Conservation (phyloP, 1,140 invertebrate species). For the Apis dorsata region DNA sequence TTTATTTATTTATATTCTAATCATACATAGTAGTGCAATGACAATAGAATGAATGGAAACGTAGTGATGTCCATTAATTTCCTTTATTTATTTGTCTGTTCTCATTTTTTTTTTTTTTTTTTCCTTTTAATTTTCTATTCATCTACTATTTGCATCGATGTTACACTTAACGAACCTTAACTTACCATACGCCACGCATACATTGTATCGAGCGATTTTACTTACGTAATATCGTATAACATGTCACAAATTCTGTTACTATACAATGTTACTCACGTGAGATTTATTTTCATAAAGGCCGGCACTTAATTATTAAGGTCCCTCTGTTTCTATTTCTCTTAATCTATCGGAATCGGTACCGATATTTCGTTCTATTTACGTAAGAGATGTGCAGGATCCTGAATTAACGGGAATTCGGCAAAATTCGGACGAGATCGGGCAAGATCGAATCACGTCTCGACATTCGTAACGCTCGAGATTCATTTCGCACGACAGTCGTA, state of each 20-base stretch:
- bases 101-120: conserved; percentile 13
- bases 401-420: too few species aligned
- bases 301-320: conserved; percentile 63
- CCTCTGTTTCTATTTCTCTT: conserved; percentile 55
- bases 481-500: too few species aligned
- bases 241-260: too few species aligned
- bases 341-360: not conserved
- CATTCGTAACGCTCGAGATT: too few species aligned
- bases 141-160: conserved; percentile 45
- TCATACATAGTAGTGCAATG: conserved; percentile 61
- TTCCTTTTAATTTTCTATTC: not conserved
- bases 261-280: not conserved
- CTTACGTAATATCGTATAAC: conserved; percentile 22
- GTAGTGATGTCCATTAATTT: conserved; percentile 57
- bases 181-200: conserved; percentile 39
- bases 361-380: conserved; percentile 5
- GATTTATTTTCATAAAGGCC: conserved; percentile 61
- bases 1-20: conserved; percentile 31
- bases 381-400: not conserved
- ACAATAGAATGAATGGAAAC: conserved; percentile 61
- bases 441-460: too few species aligned
- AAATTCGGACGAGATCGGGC: too few species aligned
- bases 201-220: conserved; percentile 25
- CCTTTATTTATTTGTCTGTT: conserved; percentile 31
- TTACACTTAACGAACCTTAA: conserved; percentile 22